Base-by-base conservation (phyloP, 1,140 invertebrate genomes). In the Lordiphosa mommai region DNA sequence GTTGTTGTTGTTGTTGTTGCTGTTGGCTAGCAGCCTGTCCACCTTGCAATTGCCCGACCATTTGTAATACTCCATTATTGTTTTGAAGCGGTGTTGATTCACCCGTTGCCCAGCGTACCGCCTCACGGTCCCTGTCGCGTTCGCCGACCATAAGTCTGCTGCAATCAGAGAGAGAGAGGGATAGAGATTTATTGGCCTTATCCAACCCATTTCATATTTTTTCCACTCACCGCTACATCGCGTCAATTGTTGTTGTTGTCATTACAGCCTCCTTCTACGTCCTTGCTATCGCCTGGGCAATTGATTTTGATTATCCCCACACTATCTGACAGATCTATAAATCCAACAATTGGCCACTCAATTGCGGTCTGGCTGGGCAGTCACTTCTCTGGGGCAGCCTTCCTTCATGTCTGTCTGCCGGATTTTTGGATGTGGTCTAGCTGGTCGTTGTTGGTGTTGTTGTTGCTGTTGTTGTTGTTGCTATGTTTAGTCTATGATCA, bases 101-200 rank as follows among this genome's bases (percentile, higher is more conserved):
- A 90, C 84, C 74, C 77, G 90, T 90, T 89, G 91, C 91, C 91
- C 91, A 92, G 90, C 91, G 92, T 91, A 92, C 91, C 91, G 91
- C 91, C 90, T 91, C 91, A 90, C 91, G 91, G 91, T 91, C 91
- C 90, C 91, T 91, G 90, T 92, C 92, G 86, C 91, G 89, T 88
- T 90, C 90, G 86, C 89, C 90, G 87, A 90, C 90, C 90, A 91
- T 90, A 87, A 86, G 82, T 79, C 88, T 84, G 88, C 82, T 87
- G 61, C 43, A 72, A 51, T 41, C 2, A 43, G 14, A 14, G 7
- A 23, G 53, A 34, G 7, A 46, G 23, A 49, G 2, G 12, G 1
- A 30, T 4, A 55, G 46, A 34, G 32, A 27, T 34, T 12, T 40
- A 7, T 27, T 3, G 23, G 9, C 16, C 17, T 13, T 51, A 14